Evolutionary conservation across 92 coral and sea anemone species (phyloP).

Genomic region (Paragorgia papillata): DNA sequence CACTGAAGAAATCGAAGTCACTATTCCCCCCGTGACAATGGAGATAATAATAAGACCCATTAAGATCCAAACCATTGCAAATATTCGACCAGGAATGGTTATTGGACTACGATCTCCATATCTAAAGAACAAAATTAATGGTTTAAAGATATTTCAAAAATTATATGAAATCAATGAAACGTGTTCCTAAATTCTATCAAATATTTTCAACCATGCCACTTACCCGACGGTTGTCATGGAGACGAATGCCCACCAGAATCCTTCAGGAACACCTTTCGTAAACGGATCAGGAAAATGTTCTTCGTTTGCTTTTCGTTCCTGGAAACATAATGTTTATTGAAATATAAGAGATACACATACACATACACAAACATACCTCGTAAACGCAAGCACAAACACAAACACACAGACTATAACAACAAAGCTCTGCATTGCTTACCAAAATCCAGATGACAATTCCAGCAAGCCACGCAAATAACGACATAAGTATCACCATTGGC

Average conservation of each 20-base stretch:
- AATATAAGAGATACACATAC: not conserved
- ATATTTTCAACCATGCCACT: not conserved
- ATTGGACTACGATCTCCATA: slow-evolving; percentile 77
- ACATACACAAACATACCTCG: not conserved
- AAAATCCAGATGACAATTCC: slow-evolving; percentile 71
- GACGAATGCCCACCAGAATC: slow-evolving; percentile 35
- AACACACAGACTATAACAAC: not conserved
- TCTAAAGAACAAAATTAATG: slow-evolving; percentile 31
- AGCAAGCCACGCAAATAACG: slow-evolving; percentile 43
- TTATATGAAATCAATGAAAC: too few species aligned
- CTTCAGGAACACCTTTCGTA: slow-evolving; percentile 26
- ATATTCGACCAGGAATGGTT: slow-evolving; percentile 55
- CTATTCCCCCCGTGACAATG: slow-evolving; percentile 68
- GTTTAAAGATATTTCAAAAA: too few species aligned
- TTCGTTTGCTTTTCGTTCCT: slow-evolving; percentile 22
- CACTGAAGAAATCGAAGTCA: slow-evolving; percentile 60
- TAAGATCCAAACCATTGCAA: slow-evolving; percentile 67
- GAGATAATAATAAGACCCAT: slow-evolving; percentile 67
- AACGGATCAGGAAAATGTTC: slow-evolving; percentile 34
- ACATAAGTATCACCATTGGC: slow-evolving; percentile 48
- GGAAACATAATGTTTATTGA: not conserved
- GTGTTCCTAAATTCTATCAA: not conserved
- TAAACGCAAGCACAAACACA: not conserved
- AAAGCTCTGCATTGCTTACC: slow-evolving; percentile 40
- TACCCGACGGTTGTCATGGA: slow-evolving; percentile 44